These are phyloP conservation scores for Ditylenchus dipsaci DNA, from an alignment of 1,140 invertebrate species.

Conservation along the genomic window DNA sequence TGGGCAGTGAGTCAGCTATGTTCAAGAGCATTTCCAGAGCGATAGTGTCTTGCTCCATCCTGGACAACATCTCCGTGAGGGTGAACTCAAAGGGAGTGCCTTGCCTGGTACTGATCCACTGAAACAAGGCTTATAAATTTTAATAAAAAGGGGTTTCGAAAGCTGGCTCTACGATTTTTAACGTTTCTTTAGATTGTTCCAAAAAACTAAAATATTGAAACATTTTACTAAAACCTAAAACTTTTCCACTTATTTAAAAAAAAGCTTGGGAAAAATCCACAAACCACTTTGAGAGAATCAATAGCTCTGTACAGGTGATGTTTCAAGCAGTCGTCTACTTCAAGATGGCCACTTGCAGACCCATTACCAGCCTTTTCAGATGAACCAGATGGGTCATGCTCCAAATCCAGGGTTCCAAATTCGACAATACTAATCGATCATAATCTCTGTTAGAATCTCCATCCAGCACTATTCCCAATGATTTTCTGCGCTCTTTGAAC, in stretches of 20 bases:
- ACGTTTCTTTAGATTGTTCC: too few species aligned
- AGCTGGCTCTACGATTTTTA: too few species aligned
- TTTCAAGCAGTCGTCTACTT: conserved; percentile 37
- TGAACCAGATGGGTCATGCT: neutral
- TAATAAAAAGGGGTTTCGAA: neutral
- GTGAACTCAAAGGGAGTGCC: conserved; percentile 40
- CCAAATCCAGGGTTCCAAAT: neutral
- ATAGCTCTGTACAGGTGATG: conserved; percentile 35
- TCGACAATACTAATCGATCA: neutral
- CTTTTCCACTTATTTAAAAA: too few species aligned
- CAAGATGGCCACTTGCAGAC: conserved; percentile 35
- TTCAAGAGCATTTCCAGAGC: conserved; percentile 40
- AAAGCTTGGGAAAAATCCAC: neutral
- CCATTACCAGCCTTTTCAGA: neutral
- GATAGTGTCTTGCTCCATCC: conserved; percentile 39
- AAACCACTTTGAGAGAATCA: conserved; percentile 15
- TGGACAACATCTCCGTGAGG: conserved; percentile 33
- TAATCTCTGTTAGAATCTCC: neutral
- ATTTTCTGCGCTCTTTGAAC: conserved; percentile 42
- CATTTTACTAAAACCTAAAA: too few species aligned
- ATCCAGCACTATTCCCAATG: conserved; percentile 35
- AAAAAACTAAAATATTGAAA: too few species aligned
- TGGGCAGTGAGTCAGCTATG: conserved; percentile 23
- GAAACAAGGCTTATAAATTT: conserved; percentile 10
- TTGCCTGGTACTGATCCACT: conserved; percentile 26